Percentiles rank a stretch among this genome's conserved stretches.
Conservation (phyloP, 1,140 invertebrate species). For the Hypsibius dujardini region DNA sequence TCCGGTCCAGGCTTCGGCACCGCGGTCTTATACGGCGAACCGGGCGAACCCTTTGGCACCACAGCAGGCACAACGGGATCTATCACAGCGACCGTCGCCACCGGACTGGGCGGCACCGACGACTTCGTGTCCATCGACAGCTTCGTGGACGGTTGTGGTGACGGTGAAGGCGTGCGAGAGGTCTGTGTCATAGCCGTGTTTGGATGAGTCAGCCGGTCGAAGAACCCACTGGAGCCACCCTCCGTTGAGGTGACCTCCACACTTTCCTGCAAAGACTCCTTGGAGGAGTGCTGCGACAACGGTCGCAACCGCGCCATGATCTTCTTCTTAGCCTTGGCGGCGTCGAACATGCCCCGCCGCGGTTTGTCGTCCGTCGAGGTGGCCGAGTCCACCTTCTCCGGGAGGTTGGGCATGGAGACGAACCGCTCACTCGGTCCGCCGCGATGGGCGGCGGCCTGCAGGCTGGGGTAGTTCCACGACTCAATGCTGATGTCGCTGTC, state of each 20-base stretch:
- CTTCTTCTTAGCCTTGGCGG: background rate
- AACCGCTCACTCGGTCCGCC: no score
- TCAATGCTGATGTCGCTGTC: background rate
- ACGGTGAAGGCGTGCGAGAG: background rate
- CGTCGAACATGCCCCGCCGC: background rate
- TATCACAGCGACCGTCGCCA: no score
- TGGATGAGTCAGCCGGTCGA: background rate
- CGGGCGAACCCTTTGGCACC: no score
- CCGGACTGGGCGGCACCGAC: no score
- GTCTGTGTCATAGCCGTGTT: background rate
- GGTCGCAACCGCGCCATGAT: no score
- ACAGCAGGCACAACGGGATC: no score
- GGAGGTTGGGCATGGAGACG: background rate
- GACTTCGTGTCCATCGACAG: no score
- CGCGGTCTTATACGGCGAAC: no score
- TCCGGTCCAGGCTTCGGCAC: no score
- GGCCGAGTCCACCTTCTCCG: background rate
- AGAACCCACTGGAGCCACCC: background rate
- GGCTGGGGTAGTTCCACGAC: background rate
- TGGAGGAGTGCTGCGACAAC: background rate
- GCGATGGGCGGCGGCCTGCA: background rate
- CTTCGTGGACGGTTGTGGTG: no score
- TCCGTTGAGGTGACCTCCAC: background rate
- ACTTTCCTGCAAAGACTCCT: background rate
- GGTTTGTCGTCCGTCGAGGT: background rate